Base-by-base conservation (phyloP, 1,140 invertebrate species). In the Bombus turneri region DNA sequence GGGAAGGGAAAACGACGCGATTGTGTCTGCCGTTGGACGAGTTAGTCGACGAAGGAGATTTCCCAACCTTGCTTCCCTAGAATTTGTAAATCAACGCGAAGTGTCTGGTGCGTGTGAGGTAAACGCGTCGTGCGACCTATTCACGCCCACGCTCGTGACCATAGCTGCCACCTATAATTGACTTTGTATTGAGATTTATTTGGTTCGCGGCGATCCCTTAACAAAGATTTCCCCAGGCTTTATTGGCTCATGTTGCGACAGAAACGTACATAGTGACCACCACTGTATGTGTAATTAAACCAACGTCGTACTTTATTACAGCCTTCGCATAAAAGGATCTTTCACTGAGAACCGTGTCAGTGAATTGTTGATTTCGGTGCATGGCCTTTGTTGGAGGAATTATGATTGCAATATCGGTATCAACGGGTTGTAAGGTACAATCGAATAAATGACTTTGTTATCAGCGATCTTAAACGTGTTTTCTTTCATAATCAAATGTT, bases 131-230 rank as follows among this genome's bases (percentile, higher is more conserved):
- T n/a, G 39, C 79, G 82, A 89, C 69, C 74, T 83, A 89, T 90
- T 89, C 85, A 87, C 88, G 88, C 88, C 88, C 88, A 90, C 88
- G 64, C 25, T 41, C 72, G n/a, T 64, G 82, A 74, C 68, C 88
- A 73, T 90, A 89, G 86, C 88, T 89, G 88, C 88, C 88, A 89
- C 73, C 73, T 71, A 64, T 90, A 90, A 90, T 90, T 90, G 88
- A 90, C 88, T 89, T 89, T 89, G 88, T 83, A 90, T 90, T 87
- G 81, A 89, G 88, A 90, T 90, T 90, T 90, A 90, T 90, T 82
- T 72, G 74, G 85, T 76, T 47, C 86, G 76, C 74, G 85, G 69
- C 79, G 79, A 87, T 90, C 78, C 78, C 83, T 87, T 85, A 78
- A 78, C 64, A 78, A 79, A 74, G 81, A 89, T 89, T 89, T 87